Evolutionary conservation across 2,797 vertebrate genomes (phyloP), one percentile per base, ranked within the genome.

Genomic region (Sphenopsis melanotis): DNA sequence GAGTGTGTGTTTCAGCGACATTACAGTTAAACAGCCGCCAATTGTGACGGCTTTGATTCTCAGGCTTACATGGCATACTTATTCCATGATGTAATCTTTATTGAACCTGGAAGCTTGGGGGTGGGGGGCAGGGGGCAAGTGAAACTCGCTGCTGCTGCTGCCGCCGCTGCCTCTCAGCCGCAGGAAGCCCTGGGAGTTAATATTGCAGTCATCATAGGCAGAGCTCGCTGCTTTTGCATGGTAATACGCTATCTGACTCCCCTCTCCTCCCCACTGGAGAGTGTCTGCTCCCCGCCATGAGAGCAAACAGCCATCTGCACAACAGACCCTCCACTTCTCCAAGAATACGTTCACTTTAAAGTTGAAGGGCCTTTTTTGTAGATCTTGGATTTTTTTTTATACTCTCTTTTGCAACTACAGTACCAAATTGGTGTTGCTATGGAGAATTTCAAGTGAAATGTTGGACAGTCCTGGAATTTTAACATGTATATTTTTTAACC

Each of bases 41-140:
- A 98, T 98, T 98, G 98, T 98, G 98, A 98, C 98, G 98, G 98
- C 98, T 99, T 98, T 98, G 98, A 99, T 99, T 99, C 99, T 98
- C 99, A 99, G 99, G 99, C 98, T 96, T 98, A 98, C 98, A 98
- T 98, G 98, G 98, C 98, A 99, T 99, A 98, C 98, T 99, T 99
- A 98, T 96, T 97, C 98, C 98, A 99, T 99, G 99, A 99, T 98
- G 99, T 99, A 99, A 99, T 99, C 98, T 99, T 98, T 98, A 99
- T 98, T 98, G 98, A 99, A 99, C 99, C 99, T 99, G 98, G 98
- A 98, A 98, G 98, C 98, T 98, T 97, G 97, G 98, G 98, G 97
- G 96, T 95, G 95, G 96, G 97, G 97, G 97, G 97, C 97, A 97
- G 94, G 97, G 96, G 93, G 94, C 94, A 85, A 96, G 87, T 32